Conservation (phyloP, 2,888 invertebrate species). For the Lissocephala sabroskyi region DNA sequence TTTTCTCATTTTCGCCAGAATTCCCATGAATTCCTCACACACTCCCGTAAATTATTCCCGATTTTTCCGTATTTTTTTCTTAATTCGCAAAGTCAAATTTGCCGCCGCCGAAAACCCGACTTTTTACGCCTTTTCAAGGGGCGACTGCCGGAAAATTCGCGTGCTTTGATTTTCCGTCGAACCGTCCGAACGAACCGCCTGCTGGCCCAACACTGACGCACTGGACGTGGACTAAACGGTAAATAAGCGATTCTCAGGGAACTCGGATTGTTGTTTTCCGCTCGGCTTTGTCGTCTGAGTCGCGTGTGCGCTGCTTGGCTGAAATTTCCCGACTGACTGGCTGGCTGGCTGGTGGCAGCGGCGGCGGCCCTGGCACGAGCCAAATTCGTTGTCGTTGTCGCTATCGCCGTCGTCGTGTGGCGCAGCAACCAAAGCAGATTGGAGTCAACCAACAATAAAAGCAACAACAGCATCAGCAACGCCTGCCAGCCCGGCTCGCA, state of each 20-base stretch:
- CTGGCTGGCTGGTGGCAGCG: conserved; percentile 12
- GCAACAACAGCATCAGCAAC: conserved; percentile 57
- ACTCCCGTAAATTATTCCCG: conserved; percentile 1
- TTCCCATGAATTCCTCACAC: conserved; percentile 45
- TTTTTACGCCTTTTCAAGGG: too few relatives aligned
- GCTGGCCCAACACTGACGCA: conserved; percentile 40
- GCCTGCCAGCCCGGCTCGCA: conserved; percentile 51
- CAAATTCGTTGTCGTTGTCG: conserved; percentile 20
- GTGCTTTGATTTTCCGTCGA: not conserved
- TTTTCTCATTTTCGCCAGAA: conserved; percentile 67
- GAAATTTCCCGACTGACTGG: conserved; percentile 57
- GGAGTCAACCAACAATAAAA: conserved; percentile 67
- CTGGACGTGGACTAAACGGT: conserved; percentile 17
- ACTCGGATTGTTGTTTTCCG: conserved; percentile 44
- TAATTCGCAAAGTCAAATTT: not conserved
- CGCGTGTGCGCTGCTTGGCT: conserved; percentile 39
- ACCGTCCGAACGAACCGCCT: conserved; percentile 25
- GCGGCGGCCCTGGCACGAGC: conserved; percentile 22
- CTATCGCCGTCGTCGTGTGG: conserved; percentile 40
- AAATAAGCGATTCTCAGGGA: conserved; percentile 26
- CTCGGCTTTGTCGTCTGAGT: conserved; percentile 23
- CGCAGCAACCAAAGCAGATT: conserved; percentile 66
- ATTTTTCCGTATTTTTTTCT: not conserved
- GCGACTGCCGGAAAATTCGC: too few relatives aligned
- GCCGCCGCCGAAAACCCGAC: too few relatives aligned